Conservation (phyloP, 2,797 vertebrate species). For the Anguilla pacifica region DNA sequence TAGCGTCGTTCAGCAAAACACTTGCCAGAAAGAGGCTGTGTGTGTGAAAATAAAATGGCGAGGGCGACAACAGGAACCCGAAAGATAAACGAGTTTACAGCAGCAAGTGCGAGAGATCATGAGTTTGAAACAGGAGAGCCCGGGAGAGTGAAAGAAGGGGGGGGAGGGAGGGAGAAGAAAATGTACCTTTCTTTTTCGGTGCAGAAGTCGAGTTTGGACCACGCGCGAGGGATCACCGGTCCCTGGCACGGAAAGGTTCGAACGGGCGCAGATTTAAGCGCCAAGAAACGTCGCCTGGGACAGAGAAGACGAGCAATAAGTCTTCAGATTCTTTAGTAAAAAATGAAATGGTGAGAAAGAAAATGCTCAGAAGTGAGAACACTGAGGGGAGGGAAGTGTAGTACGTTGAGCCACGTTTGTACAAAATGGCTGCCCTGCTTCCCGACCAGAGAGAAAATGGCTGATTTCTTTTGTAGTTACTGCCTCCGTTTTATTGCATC, state of each 20-base stretch:
- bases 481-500: constrained; percentile 38
- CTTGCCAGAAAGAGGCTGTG: constrained; percentile 41
- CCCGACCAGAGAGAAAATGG: constrained; percentile 46
- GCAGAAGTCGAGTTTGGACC: background rate
- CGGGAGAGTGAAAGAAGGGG: background rate
- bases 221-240: background rate
- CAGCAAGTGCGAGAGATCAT: constrained; percentile 14
- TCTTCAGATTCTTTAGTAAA: background rate
- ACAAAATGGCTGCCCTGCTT: constrained; percentile 47
- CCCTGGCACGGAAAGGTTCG: background rate
- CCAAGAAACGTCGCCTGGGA: background rate
- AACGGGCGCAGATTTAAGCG: background rate
- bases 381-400: background rate
- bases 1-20: constrained; percentile 44
- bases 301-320: too few relatives aligned
- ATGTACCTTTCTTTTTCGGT: background rate
- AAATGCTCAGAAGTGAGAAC: background rate
- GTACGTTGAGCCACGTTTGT: constrained; percentile 9
- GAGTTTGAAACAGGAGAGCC: constrained; percentile 11
- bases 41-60: constrained; percentile 43
- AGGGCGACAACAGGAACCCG: constrained; percentile 36
- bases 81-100: constrained; percentile 22
- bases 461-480: constrained; percentile 27
- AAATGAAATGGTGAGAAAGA: background rate
- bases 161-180: background rate